Base-by-base conservation (phyloP, 1,140 invertebrate genomes). In the Sycobia sp. region DNA sequence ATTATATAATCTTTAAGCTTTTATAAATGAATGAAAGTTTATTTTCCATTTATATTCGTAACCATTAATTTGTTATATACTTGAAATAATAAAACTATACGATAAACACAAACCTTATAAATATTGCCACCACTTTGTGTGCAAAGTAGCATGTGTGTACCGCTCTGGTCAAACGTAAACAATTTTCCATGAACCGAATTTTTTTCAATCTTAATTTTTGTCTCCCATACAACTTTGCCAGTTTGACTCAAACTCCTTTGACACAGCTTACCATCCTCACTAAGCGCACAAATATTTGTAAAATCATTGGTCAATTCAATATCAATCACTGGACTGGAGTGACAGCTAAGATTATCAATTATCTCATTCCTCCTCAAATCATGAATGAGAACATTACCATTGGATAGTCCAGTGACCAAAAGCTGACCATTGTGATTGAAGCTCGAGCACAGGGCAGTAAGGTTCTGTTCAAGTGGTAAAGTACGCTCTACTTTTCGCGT, bases 371-470 rank as follows among this genome's bases (percentile, higher is more conserved):
- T 80, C 47, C 84, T 72, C 9, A 87, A 62, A 74, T 88, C 84
- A 67, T 87, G 85, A 51, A 88, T 83, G 32, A 85, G 73, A 36
- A 88, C 81, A 53, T 81, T 81, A 5, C 88, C 88, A 76, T 89
- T 87, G 3, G 81, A 85, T 13, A 84, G 77, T 18, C 87, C 88
- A 27, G 84, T 84, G 10, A 89, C 80, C 14, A 89, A 69, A 9
- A 89, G 71, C 65, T 88, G 87, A n/a, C 88, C 87, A 73, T 87
- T 88, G 57, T 88, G 87, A 70, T 89, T 89, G 69, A 87, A 89
- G 0, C 83, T 77, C 38, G 83, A 86, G 66, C 86, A 88, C 14
- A 84, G 78, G 1, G 84, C 78, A 4, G 79, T 82, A 3, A 79
- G 62, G 59, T 75, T 77, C 14, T 73, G 67, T 11, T 79, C 78